Percentiles rank a stretch among this genome's conserved stretches.
Conservation (phyloP, 2,797 vertebrate genomes). For the Channa striata region DNA sequence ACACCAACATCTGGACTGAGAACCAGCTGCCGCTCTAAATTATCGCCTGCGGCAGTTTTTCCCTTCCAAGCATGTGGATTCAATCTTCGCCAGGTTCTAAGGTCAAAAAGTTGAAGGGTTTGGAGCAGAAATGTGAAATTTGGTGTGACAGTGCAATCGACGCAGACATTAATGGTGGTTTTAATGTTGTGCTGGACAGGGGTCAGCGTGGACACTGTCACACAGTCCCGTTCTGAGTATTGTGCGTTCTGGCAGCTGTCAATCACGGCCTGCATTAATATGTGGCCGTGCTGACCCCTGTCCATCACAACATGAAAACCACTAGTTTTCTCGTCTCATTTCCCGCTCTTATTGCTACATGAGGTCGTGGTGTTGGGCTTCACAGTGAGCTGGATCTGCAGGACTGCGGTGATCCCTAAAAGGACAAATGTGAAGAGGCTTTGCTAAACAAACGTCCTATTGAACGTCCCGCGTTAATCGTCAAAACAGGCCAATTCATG, state of each 20-base stretch:
- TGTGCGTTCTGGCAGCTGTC: too few relatives aligned
- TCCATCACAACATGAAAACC: too few relatives aligned
- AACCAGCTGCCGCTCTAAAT: not conserved
- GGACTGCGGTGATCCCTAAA: constrained; percentile 18
- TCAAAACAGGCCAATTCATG: too few relatives aligned
- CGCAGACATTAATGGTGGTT: too few relatives aligned
- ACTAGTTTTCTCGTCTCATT: constrained; percentile 1
- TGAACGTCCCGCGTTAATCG: not conserved
- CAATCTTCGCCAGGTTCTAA: constrained; percentile 18
- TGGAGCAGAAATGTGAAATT: constrained; percentile 19
- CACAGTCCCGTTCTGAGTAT: too few relatives aligned
- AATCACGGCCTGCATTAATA: too few relatives aligned
- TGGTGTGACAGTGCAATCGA: not conserved
- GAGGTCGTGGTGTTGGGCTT: constrained; percentile 13
- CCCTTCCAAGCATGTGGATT: constrained; percentile 6
- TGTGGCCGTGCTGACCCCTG: too few relatives aligned
- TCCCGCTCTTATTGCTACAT: constrained; percentile 10
- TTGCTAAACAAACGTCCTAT: constrained; percentile 32
- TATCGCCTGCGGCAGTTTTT: constrained; percentile 8
- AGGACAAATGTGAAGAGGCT: constrained; percentile 17
- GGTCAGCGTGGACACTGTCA: too few relatives aligned
- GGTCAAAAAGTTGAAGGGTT: constrained; percentile 33
- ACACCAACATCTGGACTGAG: constrained; percentile 14
- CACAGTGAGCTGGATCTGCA: not conserved
- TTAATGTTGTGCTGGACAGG: too few relatives aligned